Evolutionary conservation across 2,888 invertebrate species (phyloP), one percentile per base, ranked within the genome.

Genomic region (Teleiodes luculella): DNA sequence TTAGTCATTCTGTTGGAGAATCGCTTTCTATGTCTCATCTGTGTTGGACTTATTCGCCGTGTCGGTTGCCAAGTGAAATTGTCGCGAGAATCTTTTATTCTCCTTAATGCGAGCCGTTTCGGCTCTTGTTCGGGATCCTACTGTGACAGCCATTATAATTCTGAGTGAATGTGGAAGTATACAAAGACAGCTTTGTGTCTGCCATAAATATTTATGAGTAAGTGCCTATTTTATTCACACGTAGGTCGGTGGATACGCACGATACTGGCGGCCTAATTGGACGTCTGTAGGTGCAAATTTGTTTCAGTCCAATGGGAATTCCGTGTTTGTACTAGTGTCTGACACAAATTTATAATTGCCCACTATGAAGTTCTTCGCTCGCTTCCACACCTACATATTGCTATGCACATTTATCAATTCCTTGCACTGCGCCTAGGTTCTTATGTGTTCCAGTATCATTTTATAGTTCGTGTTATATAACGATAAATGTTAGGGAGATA

Each of bases 121-220:
- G 85, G 78, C 80, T 83, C 76, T 88, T 86, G 85, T 87, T 86
- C 80, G 76, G 74, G 80, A 76, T 84, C 83, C 78, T 80, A 82
- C 80, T 84, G 82, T 81, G 84, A 85, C 86, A 86, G 82, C 82
- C 83, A 87, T 88, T 87, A 86, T 85, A 86, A 86, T 88, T 88
- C 84, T 69, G 67, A 75, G 76, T 83, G 85, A 86, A 88, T 87
- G 80, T 85, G 80, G 80, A 83, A 83, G 80, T 80, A 65, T 78
- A 86, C 83, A 87, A 86, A 86, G 83, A 78, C 72, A 76, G 80
- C 80, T 80, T 87, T 87, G 86, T 87, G 72, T 73, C 65, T 68
- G 70, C 74, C 68, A 86, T 89, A 83, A 88, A 88, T 89, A 88
- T 89, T 85, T 86, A 89, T 89, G 83, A 86, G 82, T 73, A 78